A percentile compares a stretch with the other conserved stretches of the same genome.
Conservation (phyloP, 1,140 invertebrate species). For the Ips typographus region DNA sequence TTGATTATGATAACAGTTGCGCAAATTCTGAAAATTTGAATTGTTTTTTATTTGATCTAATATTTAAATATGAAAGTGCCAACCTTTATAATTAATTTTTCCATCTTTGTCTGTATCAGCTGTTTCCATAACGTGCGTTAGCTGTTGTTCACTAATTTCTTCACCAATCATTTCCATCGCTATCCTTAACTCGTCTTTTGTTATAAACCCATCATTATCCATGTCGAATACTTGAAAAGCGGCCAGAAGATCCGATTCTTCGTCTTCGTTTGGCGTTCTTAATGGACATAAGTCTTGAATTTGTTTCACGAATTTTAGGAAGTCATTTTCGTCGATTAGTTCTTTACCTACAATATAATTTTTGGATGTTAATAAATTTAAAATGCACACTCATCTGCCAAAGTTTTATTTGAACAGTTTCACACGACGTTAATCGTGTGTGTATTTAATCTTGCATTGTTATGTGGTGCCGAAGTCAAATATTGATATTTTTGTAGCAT, state of each 20-base stretch:
- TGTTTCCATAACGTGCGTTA: constrained; percentile 69
- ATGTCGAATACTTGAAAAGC: constrained; percentile 78
- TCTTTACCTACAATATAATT: constrained; percentile 42
- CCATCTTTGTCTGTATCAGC: constrained; percentile 76
- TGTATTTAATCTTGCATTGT: too few relatives aligned
- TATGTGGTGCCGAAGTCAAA: too few relatives aligned
- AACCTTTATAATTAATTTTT: constrained; percentile 77
- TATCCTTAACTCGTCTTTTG: constrained; percentile 69
- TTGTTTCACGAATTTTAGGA: constrained; percentile 69
- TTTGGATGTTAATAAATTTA: neutral
- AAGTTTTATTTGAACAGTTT: too few relatives aligned
- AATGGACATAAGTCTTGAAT: constrained; percentile 67
- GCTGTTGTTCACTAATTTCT: constrained; percentile 67
- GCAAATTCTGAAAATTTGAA: constrained; percentile 61
- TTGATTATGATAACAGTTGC: constrained; percentile 51
- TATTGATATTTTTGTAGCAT: too few relatives aligned
- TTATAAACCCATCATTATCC: constrained; percentile 76
- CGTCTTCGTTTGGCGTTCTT: constrained; percentile 61
- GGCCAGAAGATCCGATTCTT: constrained; percentile 69
- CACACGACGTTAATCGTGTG: too few relatives aligned
- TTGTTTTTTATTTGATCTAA: constrained; percentile 17
- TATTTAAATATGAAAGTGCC: neutral
- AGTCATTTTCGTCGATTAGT: constrained; percentile 70
- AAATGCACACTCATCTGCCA: neutral
- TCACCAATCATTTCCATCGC: constrained; percentile 80